Evolutionary conservation across 2,797 vertebrate species (phyloP), one percentile per base, ranked within the genome.

Genomic region (Capromys pilorides): DNA sequence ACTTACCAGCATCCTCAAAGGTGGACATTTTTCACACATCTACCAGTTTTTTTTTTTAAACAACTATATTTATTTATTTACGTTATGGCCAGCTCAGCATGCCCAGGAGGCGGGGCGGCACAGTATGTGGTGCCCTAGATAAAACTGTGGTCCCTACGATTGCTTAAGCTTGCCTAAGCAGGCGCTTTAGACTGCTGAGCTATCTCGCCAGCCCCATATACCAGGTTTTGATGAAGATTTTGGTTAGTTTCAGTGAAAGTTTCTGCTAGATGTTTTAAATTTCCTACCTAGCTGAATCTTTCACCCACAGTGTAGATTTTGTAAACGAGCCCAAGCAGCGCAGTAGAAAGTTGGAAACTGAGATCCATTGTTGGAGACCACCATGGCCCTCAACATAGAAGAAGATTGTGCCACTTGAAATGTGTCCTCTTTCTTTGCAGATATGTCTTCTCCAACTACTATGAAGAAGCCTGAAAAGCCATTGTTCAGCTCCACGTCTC

Each of bases 401-500:
- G 86, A 57, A 86, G 51, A 39, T 88, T 86, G 6, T 93, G 88
- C 28, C 57, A 7, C 39, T 61, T 95, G 67, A 54, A 14, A 31
- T 83, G 71, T 61, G 85, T 95, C 24, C 94, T 91, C 96, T 97
- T 97, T 66, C 96, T 69, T 97, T 98, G 96, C 98, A 99, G 99
- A 99, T 98, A 99, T 99, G 99, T 99, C 99, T 97, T 99, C 99
- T 98, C 99, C 99, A 93, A 99, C 99, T 96, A 99, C 99, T 96
- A 99, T 99, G 99, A 99, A 99, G 99, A 99, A 99, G 98, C 99
- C 99, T 33, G 99, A 99, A 98, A 99, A 99, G 98, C 99, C 99
- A 97, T 98, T 99, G 98, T 99, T 99, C 98, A 99, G 99, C 98
- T 99, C 99, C 97, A 99, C 99, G 97, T 99, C 99, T 97, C 99